Conservation (phyloP, 1,140 invertebrate genomes). For the Formica selysi region DNA sequence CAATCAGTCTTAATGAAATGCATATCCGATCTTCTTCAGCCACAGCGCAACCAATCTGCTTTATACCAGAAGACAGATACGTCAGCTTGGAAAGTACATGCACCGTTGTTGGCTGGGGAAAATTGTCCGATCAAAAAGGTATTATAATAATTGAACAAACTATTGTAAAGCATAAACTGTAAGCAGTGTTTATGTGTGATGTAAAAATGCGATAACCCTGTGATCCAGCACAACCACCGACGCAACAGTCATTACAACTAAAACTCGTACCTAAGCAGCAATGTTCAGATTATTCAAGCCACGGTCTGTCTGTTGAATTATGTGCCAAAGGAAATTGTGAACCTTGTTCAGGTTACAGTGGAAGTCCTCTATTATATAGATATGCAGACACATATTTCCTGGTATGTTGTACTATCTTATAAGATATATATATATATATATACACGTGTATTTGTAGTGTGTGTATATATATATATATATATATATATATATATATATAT, state of each 20-base stretch:
- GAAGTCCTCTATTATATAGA: slow-evolving; percentile 76
- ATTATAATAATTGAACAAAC: slow-evolving; percentile 57
- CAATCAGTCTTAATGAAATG: slow-evolving; percentile 20
- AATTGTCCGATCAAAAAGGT: slow-evolving; percentile 72
- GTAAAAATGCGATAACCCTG: slow-evolving; percentile 34
- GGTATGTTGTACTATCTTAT: slow-evolving; percentile 63
- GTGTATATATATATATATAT: slow-evolving; percentile 27
- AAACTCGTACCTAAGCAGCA: slow-evolving; percentile 69
- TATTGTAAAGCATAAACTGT: slow-evolving; percentile 37
- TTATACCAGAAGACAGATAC: slow-evolving; percentile 66
- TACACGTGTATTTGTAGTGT: neutral
- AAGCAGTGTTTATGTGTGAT: slow-evolving; percentile 45
- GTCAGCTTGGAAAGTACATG: slow-evolving; percentile 53
- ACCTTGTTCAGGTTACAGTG: slow-evolving; percentile 77
- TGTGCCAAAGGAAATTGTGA: slow-evolving; percentile 75
- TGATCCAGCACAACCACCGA: slow-evolving; percentile 66
- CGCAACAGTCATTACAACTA: slow-evolving; percentile 74
- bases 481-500: slow-evolving; percentile 27
- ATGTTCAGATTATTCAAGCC: slow-evolving; percentile 71
- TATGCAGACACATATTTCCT: slow-evolving; percentile 72
- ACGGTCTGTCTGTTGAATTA: slow-evolving; percentile 75
- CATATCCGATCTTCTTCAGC: slow-evolving; percentile 65
- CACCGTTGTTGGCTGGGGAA: slow-evolving; percentile 78
- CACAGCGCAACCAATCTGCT: slow-evolving; percentile 78
- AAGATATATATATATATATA: slow-evolving; percentile 23